These are phyloP conservation scores for Ypsolopha scabrella DNA, from an alignment of 2,888 invertebrate species.

Conservation along the genomic window DNA sequence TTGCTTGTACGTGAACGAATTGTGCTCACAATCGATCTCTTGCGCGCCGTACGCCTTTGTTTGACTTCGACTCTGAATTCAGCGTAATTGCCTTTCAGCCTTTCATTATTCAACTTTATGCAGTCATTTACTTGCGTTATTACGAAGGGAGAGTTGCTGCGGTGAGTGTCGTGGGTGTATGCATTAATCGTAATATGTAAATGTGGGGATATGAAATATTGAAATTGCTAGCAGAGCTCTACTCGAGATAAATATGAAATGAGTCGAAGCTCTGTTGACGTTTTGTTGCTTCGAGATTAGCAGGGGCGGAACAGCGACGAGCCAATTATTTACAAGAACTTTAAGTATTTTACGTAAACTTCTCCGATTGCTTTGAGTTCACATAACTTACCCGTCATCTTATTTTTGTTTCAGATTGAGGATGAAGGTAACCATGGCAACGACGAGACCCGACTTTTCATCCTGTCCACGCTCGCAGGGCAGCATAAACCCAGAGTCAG, in stretches of 20 bases:
- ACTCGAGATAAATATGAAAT: constrained; percentile 1
- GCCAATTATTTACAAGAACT: not conserved
- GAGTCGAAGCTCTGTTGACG: not conserved
- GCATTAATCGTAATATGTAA: constrained; percentile 68
- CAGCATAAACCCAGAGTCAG: constrained; percentile 88
- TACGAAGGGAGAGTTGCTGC: constrained; percentile 59
- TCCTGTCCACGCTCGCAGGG: constrained; percentile 93
- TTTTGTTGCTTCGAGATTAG: not conserved
- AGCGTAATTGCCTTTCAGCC: constrained; percentile 68
- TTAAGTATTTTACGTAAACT: not conserved
- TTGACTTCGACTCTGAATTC: constrained; percentile 67
- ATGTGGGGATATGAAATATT: constrained; percentile 62
- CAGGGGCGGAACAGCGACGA: not conserved
- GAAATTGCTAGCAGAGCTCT: constrained; percentile 39
- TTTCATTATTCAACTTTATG: constrained; percentile 70
- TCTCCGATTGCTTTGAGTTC: not conserved
- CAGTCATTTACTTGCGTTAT: constrained; percentile 68
- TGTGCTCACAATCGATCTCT: constrained; percentile 62
- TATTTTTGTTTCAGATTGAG: constrained; percentile 84
- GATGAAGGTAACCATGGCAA: constrained; percentile 99
- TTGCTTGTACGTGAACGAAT: constrained; percentile 65
- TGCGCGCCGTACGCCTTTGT: constrained; percentile 55
- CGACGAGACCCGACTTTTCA: constrained; percentile 97
- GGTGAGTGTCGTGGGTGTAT: constrained; percentile 63
- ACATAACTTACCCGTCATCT: not conserved